Evolutionary conservation across 2,797 vertebrate species (phyloP), one percentile per base, ranked within the genome.

Genomic region (Nothura maculosa): DNA sequence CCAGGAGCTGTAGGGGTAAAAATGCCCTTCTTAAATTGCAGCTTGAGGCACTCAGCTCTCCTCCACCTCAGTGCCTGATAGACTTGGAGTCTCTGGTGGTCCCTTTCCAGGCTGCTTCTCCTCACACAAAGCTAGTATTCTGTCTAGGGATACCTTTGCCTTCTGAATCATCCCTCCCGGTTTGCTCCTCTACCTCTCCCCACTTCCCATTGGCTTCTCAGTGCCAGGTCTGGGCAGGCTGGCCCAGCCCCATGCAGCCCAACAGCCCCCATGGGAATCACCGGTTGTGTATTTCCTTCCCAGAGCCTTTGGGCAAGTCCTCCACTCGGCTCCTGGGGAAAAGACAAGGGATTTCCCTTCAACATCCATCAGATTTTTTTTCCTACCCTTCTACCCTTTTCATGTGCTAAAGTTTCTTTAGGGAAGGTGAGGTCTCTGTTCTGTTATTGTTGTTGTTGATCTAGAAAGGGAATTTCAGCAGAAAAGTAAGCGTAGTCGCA

Each of bases 91-190:
- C 15, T 87, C 45, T 52, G 48, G 24, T 62, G 32, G 45, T 28
- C 9, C 8, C 19, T 85, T 79, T 17, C 40, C 13, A 9, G 54
- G 11, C 3, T 13, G 13, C 27, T 32, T 12, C 25, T 54, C 42
- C 9, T 63, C 0, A 0, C n/a, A 38, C 16, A 38, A 85, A 87
- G 30, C 6, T 4, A 5, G 3, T 10, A 5, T 45, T 38, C 5
- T 12, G 3, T 9, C 9, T 6, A 25, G 25, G n/a, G 8, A 4
- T 24, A 3, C n/a, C 21, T 25, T n/a, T 9, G 1, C 32, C 28
- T 24, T 62, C 25, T 4, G 10, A 0, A 0, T n/a, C 60, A 61
- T 70, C 30, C 21, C n/a, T 3, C 1, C 8, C 18, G 0, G 4
- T 6, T n/a, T 10, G 47, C 27, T 6, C 57, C 27, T 48, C 22